Evolutionary conservation across 2,888 invertebrate species (phyloP), one percentile per base, ranked within the genome.

Genomic region (Gymnocheta viridis): DNA sequence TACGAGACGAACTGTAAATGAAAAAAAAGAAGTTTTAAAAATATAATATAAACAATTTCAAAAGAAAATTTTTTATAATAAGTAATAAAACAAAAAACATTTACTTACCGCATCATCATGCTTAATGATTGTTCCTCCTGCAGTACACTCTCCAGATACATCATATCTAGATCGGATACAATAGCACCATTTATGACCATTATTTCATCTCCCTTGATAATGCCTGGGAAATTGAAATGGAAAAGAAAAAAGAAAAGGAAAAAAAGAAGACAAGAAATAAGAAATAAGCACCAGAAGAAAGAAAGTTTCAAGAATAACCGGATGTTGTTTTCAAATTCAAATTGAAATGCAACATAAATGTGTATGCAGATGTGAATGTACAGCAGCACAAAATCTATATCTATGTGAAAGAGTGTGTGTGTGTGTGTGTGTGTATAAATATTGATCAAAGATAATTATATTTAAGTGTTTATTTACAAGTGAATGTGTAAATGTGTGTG

Each of bases 171-270:
- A 93, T 99, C 98, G 90, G 98, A 97, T 88, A 99, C 98, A 92
- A 98, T 97, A 89, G 98, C 98, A 87, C 98, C 98, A 94, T 99
- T 99, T 93, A 99, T 98, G 92, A 99, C 98, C 96, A 99, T 97
- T 92, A 99, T 98, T 94, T 99, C 99, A 93, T 99, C 99, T 89
- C 98, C 96, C 93, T 98, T 97, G 93, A 98, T 97, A 92, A 99
- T 96, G 91, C 98, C 98, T 98, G 87, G 22, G 54, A 77, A 49
- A 41, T 29, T 35, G 3, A 27, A 64, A 47, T 44, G 7, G 38
- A 38, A 35, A 62, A 22, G 4, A 14, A 27, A 54, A 47, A 41
- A 58, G 19, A 66, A 14, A 44, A 32, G 3, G 44, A 47, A 41
- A 58, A 14, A 66, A 14, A 44, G 22, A 2, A 14, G 7, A 47